Evolutionary conservation across 2,888 invertebrate species (phyloP).

Genomic region (Drosophila paracracens): DNA sequence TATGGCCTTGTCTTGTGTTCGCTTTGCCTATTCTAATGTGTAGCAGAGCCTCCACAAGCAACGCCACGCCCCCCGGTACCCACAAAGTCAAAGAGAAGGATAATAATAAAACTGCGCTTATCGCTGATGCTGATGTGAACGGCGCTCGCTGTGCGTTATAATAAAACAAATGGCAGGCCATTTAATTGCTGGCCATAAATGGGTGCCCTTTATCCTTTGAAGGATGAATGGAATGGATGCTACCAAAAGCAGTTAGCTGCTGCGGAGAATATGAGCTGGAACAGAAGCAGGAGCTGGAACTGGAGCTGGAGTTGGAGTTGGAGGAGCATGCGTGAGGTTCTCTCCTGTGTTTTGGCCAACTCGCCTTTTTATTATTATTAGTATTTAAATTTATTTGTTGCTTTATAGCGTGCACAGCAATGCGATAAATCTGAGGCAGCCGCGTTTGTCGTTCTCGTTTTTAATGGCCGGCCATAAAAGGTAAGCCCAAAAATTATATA

Average conservation of each 20-base stretch:
- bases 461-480: conserved; percentile 76
- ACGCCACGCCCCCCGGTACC: conserved; percentile 38
- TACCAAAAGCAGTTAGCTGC: conserved; percentile 47
- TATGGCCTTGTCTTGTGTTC: conserved; percentile 77
- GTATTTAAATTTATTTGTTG: conserved; percentile 81
- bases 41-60: conserved; percentile 21
- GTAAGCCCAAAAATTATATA: conserved; percentile 71
- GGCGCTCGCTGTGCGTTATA: conserved; percentile 64
- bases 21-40: conserved; percentile 79
- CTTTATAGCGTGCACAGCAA: conserved; percentile 74
- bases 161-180: conserved; percentile 83
- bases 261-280: conserved; percentile 13
- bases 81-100: conserved; percentile 56
- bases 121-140: conserved; percentile 73
- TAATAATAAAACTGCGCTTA: conserved; percentile 79
- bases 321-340: conserved; percentile 61
- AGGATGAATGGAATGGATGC: conserved; percentile 59
- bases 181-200: conserved; percentile 83
- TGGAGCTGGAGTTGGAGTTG: neutral
- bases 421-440: conserved; percentile 74
- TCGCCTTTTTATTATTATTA: conserved; percentile 75
- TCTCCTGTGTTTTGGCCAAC: conserved; percentile 22
- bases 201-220: conserved; percentile 75
- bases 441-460: conserved; percentile 59
- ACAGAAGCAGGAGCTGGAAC: conserved; percentile 6